phyloP scores from a whole-genome alignment of 1,140 invertebrate species.

The Acromyrmex echinatior region DNA sequence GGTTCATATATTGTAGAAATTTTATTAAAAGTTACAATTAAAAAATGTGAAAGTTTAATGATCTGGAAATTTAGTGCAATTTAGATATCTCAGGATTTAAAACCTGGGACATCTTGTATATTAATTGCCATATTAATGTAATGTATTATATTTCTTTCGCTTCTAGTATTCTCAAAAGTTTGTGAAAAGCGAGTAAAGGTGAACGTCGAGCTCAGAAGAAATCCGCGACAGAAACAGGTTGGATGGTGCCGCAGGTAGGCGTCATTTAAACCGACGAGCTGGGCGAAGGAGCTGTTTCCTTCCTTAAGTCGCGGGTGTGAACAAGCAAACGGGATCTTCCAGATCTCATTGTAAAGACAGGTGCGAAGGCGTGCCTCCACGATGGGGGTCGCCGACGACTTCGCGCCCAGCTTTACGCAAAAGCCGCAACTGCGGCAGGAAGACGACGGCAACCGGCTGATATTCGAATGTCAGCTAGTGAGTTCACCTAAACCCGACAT shows the following conservation, averaged over 20 bases:
- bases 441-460: conserved; percentile 97
- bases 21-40: not conserved
- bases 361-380: conserved; percentile 77
- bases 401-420: conserved; percentile 98
- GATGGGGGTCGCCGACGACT: conserved; percentile 96
- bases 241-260: conserved; percentile 77
- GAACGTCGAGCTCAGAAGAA: conserved; percentile 1
- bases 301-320: not conserved
- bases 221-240: conserved; percentile 32
- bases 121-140: not conserved
- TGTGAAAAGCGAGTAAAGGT: not conserved
- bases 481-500: conserved; percentile 96
- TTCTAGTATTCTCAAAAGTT: conserved; percentile 28
- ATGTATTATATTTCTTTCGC: not conserved
- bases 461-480: conserved; percentile 97
- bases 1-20: not conserved
- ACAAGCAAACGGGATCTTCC: conserved; percentile 40
- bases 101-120: not conserved
- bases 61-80: not conserved
- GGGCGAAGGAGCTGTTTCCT: conserved; percentile 36
- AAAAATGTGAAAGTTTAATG: not conserved
- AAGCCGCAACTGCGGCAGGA: conserved; percentile 98
- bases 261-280: conserved; percentile 68
- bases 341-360: conserved; percentile 57
- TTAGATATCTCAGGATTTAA: not conserved